A percentile compares a stretch with the other conserved stretches of the same genome.
Evolutionary conservation across 2,797 vertebrate genomes (phyloP).

Genomic region (Chiloscyllium punctatum): DNA sequence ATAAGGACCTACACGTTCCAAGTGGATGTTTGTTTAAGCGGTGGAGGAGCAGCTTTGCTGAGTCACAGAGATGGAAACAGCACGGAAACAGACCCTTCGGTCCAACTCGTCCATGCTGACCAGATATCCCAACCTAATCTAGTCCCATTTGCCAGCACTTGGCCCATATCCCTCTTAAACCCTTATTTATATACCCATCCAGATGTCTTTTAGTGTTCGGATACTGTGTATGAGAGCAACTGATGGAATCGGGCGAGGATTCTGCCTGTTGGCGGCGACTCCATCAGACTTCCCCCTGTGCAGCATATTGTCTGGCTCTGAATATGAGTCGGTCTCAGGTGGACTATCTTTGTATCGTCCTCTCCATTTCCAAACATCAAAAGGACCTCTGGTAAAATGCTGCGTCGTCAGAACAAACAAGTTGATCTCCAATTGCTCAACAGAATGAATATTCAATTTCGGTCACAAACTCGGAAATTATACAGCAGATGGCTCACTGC

Average conservation of each 20-base stretch:
- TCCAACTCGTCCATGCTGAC: too few species aligned
- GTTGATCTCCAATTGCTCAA: not conserved
- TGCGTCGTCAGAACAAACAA: not conserved
- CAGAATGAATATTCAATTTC: conserved; percentile 22
- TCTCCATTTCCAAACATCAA: conserved; percentile 39
- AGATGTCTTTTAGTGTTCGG: too few species aligned
- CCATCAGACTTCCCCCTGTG: not conserved
- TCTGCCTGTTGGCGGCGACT: not conserved
- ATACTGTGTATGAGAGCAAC: too few species aligned
- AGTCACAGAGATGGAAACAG: too few species aligned
- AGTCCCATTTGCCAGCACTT: too few species aligned
- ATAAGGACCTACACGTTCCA: not conserved
- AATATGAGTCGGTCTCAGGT: conserved; percentile 38
- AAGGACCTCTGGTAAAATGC: not conserved
- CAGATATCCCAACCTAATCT: too few species aligned
- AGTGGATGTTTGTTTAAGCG: not conserved
- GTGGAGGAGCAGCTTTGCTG: not conserved
- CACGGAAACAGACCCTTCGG: too few species aligned
- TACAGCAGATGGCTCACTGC: not conserved
- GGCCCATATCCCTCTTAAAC: too few species aligned
- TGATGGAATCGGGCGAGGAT: not conserved
- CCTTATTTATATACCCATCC: too few species aligned
- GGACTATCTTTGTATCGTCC: conserved; percentile 37
- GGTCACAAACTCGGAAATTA: not conserved
- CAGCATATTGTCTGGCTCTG: not conserved